These are phyloP conservation scores for Adelges cooleyi DNA, from an alignment of 1,140 invertebrate species.

Conservation along the genomic window DNA sequence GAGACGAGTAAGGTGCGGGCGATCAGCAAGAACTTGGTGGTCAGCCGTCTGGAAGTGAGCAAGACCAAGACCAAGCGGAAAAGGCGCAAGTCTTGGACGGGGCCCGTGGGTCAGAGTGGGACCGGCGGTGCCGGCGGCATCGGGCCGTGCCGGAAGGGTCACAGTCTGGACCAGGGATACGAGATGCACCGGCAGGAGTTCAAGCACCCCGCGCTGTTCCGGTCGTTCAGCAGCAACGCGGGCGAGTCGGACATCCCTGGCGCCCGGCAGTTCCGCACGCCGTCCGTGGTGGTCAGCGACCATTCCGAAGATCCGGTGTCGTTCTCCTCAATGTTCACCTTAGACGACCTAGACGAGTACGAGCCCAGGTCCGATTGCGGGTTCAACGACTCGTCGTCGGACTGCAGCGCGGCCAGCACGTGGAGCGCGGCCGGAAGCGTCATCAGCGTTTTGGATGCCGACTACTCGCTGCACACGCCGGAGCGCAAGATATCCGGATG, in stretches of 20 bases:
- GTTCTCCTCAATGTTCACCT: slow-evolving; percentile 39
- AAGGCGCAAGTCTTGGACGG: slow-evolving; percentile 33
- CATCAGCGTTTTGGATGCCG: slow-evolving; percentile 45
- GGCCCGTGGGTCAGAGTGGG: background rate
- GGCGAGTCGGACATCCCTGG: background rate
- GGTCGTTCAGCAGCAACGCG: slow-evolving; percentile 28
- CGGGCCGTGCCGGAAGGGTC: slow-evolving; percentile 14
- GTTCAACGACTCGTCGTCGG: slow-evolving; percentile 40
- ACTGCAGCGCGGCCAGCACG: slow-evolving; percentile 49
- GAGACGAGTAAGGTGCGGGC: background rate
- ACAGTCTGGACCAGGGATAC: slow-evolving; percentile 29
- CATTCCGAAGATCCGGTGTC: slow-evolving; percentile 56
- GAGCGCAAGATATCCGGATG: slow-evolving; percentile 51
- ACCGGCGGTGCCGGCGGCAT: background rate
- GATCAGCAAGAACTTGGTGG: background rate
- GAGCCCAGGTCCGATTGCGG: slow-evolving; percentile 32
- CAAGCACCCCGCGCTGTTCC: background rate
- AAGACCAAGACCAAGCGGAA: background rate
- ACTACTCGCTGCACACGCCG: slow-evolving; percentile 42
- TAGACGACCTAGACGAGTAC: slow-evolving; percentile 54
- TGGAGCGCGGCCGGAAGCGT: slow-evolving; percentile 50
- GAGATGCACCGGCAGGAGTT: background rate
- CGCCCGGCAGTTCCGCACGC: slow-evolving; percentile 49
- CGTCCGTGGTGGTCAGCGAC: slow-evolving; percentile 71
- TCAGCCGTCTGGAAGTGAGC: background rate